A percentile compares a stretch with the other conserved stretches of the same genome.
Evolutionary conservation across 1,140 invertebrate species (phyloP).

Genomic region (Hypothenemus hampei): DNA sequence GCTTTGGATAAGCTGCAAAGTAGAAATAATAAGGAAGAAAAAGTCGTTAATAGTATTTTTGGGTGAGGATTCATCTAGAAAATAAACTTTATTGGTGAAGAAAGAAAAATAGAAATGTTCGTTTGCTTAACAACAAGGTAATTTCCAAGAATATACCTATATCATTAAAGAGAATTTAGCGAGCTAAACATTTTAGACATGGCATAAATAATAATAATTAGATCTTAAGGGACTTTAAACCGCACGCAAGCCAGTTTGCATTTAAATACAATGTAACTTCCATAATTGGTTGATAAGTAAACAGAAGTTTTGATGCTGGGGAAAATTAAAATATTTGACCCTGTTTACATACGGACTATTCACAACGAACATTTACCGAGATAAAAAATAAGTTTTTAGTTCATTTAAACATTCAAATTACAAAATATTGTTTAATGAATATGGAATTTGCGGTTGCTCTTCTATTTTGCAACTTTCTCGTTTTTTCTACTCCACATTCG

Average conservation of each 20-base stretch:
- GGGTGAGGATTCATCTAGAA: neutral
- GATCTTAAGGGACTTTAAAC: neutral
- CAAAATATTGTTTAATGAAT: too few relatives aligned
- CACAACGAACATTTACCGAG: too few relatives aligned
- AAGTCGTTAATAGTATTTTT: neutral
- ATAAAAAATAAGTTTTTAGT: too few relatives aligned
- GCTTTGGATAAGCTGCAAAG: neutral
- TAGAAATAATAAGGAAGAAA: too few relatives aligned
- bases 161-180: too few relatives aligned
- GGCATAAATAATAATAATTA: neutral
- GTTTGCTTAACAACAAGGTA: neutral
- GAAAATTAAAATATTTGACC: too few relatives aligned
- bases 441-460: too few relatives aligned
- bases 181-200: neutral
- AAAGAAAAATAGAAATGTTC: neutral
- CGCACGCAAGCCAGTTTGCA: neutral
- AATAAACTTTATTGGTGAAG: neutral
- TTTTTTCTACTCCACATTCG: conserved; percentile 1
- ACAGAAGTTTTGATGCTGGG: neutral
- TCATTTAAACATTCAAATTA: too few relatives aligned
- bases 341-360: too few relatives aligned
- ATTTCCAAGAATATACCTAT: too few relatives aligned
- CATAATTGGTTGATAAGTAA: neutral
- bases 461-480: neutral
- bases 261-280: conserved; percentile 4